A percentile compares a stretch with the other conserved stretches of the same genome.
phyloP scores from a whole-genome alignment of 2,113 vertebrate species.

The Diadophis punctatus region DNA sequence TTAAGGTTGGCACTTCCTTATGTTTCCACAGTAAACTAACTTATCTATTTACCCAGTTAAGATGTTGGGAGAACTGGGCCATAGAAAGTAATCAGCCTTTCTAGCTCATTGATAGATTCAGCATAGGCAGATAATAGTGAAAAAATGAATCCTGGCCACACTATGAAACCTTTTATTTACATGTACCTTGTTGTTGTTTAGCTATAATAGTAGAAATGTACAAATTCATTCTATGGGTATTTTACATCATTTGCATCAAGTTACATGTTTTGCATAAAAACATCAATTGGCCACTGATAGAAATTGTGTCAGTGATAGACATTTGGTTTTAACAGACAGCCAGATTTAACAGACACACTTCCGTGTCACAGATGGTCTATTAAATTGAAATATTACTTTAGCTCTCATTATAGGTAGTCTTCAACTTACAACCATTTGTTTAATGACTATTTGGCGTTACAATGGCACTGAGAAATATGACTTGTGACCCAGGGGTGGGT shows the following conservation, averaged over 20 bases:
- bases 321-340: not conserved
- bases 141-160: not conserved
- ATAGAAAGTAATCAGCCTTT: not conserved
- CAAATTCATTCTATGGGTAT: not conserved
- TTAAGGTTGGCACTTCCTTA: not conserved
- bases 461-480: not conserved
- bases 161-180: not conserved
- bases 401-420: not conserved
- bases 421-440: not conserved
- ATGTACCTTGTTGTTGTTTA: not conserved
- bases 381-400: not conserved
- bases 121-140: not conserved
- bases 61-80: not conserved
- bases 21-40: not conserved
- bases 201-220: not conserved
- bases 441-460: not conserved
- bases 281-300: not conserved
- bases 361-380: not conserved
- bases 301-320: not conserved
- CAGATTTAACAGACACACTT: not conserved
- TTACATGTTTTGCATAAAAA: not conserved
- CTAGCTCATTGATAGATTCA: not conserved
- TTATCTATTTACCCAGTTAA: not conserved
- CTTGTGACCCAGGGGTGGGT: not conserved
- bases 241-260: not conserved